Percentiles rank a stretch among this genome's conserved stretches.
Evolutionary conservation across 2,797 vertebrate genomes (phyloP).

Genomic region (Pangasius djambal): DNA sequence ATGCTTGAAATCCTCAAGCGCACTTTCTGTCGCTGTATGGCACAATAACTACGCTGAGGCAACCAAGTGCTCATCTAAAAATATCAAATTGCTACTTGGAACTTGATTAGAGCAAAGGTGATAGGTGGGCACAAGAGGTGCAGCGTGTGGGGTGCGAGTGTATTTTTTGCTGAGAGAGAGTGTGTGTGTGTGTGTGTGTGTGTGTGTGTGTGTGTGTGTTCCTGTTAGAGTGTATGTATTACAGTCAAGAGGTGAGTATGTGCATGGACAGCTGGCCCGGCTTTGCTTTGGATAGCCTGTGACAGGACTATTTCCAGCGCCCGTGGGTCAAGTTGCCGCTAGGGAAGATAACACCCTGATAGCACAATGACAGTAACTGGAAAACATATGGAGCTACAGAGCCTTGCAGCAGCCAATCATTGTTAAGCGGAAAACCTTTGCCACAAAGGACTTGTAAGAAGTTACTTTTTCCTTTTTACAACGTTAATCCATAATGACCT

Average conservation of each 20-base stretch:
- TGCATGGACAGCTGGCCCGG: slow-evolving; percentile 70
- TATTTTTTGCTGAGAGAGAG: slow-evolving; percentile 61
- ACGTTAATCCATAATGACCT: not conserved
- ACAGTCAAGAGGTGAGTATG: slow-evolving; percentile 47
- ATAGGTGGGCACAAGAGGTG: slow-evolving; percentile 37
- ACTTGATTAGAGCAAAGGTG: slow-evolving; percentile 46
- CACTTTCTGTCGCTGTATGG: slow-evolving; percentile 14
- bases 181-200: slow-evolving; percentile 67
- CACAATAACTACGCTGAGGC: slow-evolving; percentile 25
- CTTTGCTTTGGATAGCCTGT: slow-evolving; percentile 67
- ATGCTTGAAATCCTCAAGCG: not conserved
- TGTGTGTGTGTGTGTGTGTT: slow-evolving; percentile 67
- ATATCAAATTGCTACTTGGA: slow-evolving; percentile 44
- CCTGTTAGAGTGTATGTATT: slow-evolving; percentile 51
- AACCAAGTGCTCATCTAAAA: slow-evolving; percentile 44
- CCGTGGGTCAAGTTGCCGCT: slow-evolving; percentile 63
- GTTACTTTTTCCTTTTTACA: too few relatives aligned
- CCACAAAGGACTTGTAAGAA: not conserved
- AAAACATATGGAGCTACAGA: slow-evolving; percentile 31
- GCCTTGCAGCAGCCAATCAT: not conserved
- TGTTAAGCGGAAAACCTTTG: not conserved
- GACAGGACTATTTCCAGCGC: slow-evolving; percentile 80
- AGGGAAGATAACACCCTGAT: slow-evolving; percentile 46
- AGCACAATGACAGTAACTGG: slow-evolving; percentile 33
- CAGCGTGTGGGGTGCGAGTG: slow-evolving; percentile 56